A percentile compares a stretch with the other conserved stretches of the same genome.
Conservation (phyloP, 37 sponge, comb jelly and placozoan genomes). For the Crambe crambe region DNA sequence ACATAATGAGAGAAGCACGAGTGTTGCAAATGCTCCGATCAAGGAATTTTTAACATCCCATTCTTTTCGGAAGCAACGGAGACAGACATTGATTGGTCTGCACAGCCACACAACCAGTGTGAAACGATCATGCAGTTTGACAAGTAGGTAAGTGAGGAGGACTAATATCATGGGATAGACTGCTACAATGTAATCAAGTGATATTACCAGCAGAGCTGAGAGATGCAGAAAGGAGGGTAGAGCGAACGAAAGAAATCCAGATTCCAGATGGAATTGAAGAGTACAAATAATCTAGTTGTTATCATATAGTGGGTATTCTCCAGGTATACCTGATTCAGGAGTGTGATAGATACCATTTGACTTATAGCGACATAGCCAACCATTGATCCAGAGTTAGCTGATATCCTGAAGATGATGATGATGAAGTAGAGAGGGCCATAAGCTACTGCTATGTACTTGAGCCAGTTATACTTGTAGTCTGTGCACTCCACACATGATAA, state of each 20-base stretch:
- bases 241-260: conserved; percentile 30
- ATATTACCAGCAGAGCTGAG: background rate
- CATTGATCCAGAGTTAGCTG: background rate
- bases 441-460: conserved; percentile 29
- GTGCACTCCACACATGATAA: conserved; percentile 22
- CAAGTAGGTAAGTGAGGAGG: background rate
- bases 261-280: conserved; percentile 11
- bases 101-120: background rate
- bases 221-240: conserved; percentile 9
- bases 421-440: conserved; percentile 52
- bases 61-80: background rate
- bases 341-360: background rate
- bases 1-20: conserved; percentile 8
- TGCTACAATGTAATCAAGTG: conserved; percentile 12
- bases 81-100: conserved; percentile 5
- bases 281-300: background rate
- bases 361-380: conserved; percentile 7
- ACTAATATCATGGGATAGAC: conserved; percentile 16
- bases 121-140: conserved; percentile 16
- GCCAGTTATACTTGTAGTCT: conserved; percentile 9
- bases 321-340: background rate
- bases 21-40: conserved; percentile 8
- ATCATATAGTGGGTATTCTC: background rate
- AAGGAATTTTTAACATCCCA: conserved; percentile 1
- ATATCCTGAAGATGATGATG: conserved; percentile 60